Evolutionary conservation across 2,888 invertebrate species (phyloP), one percentile per base, ranked within the genome.

Genomic region (Deilephila elpenor): DNA sequence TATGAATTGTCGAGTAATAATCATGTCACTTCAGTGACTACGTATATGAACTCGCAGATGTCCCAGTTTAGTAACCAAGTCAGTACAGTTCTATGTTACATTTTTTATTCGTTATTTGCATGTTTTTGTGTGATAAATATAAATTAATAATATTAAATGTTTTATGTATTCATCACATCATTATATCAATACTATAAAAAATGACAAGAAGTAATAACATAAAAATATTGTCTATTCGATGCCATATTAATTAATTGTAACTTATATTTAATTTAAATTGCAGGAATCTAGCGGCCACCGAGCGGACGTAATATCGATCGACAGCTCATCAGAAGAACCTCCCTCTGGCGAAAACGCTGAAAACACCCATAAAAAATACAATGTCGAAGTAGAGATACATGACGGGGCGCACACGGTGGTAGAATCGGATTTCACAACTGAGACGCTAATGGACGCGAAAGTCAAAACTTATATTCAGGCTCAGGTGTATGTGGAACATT

Each of bases 301-400:
- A 32, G 84, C 84, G 59, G 90, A 90, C 78, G 78, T 91, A 4
- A 91, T 91, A 79, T 90, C 88, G 8, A 89, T 91, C 56, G 88
- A 88, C 76, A 85, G 86, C 0, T 90, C 90, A 19, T 84, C 87
- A 0, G 85, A 86, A 29, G 82, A 86, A 7, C 84, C 79, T 70
- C 82, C 77, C 76, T 84, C 3, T 78, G 84, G 76, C 84, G 85
- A 37, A 83, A 84, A 37, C 84, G 37, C 37, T 37, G 44, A 88
- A 80, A 73, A 82, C 25, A 19, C 44, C 67, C 6, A 44, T 29
- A 51, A 20, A 11, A 75, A 77, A 19, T 77, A 79, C 19, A 71
- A 75, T 4, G 78, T 77, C 20, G 64, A 73, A 19, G n/a, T 73
- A 32, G 75, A 79, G 76, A 34, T 74, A 32, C 72, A 74, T 59